Base-by-base conservation (phyloP, 2,797 vertebrate species). In the Anguilla anguilla region DNA sequence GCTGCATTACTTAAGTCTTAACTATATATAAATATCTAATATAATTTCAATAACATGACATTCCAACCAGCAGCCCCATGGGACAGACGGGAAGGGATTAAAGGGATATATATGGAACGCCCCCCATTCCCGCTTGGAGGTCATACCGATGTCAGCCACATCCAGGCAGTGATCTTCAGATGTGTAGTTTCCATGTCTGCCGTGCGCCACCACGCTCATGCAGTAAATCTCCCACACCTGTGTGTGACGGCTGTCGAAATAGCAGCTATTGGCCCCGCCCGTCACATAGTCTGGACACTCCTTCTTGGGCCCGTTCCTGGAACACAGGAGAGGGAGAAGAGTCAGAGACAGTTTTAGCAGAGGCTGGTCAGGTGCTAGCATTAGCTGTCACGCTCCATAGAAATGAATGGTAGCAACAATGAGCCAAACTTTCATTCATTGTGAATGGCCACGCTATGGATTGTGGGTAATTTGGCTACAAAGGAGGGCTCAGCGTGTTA, bases 281-380 rank as follows among this genome's bases (percentile, higher is more conserved):
- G 87, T 95, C 64, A 72, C 69, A 51, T 96, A 96, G 91, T 97
- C 96, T 0, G 96, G 96, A 92, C 96, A 97, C 35, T 95, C 94
- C 0, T 28, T 86, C 31, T 17, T 82, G 15, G 91, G 88, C 0
- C 86, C 92, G 0, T 91, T 90, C 4, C 96, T 96, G 93, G 0
- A 82, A 64, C 5, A 77, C 46, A 25, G 72, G 19, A 79, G 2
- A 7, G 10, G 5, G 49, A 61, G 72, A 25, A 28, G 72, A 81
- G 31, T 59, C 3, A 28, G 15, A 46, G 35, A 46, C 74, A 25
- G 35, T 15, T 46, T 46, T 46, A 46, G 43, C 43, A 46, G 43
- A 46, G 43, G 43, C 43, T 46, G 43, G 43, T 46, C 43, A 46
- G 43, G 43, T 46, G 43, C 43, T 46, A 46, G 43, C 43, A 46